A percentile compares a stretch with the other conserved stretches of the same genome.
Evolutionary conservation across 2,888 invertebrate genomes (phyloP).

Genomic region (Emmelina monodactyla): DNA sequence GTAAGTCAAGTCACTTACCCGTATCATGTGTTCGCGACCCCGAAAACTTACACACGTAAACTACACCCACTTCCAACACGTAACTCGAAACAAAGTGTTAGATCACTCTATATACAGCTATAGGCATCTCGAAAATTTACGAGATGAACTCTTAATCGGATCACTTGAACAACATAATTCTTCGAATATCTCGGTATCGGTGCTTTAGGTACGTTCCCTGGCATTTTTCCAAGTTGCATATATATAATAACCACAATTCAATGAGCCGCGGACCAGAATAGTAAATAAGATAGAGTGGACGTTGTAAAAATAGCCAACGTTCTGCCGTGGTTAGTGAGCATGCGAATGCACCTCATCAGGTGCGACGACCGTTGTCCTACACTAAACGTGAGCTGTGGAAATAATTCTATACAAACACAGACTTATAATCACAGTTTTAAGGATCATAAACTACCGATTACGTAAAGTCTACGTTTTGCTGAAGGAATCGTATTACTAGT

Average conservation of each 20-base stretch:
- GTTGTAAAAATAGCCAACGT: constrained; percentile 58
- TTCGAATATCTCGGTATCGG: constrained; percentile 56
- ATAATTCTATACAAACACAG: no score
- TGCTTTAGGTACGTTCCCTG: constrained; percentile 51
- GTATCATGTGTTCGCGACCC: constrained; percentile 56
- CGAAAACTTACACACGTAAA: constrained; percentile 21
- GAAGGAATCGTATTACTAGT: no score
- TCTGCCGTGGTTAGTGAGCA: constrained; percentile 54
- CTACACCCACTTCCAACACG: constrained; percentile 7
- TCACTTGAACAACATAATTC: no score
- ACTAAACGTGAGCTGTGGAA: no score
- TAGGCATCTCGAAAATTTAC: no score
- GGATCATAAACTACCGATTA: no score
- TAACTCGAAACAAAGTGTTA: background rate
- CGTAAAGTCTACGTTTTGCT: no score
- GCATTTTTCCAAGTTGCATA: constrained; percentile 62
- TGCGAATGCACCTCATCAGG: constrained; percentile 58
- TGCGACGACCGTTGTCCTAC: constrained; percentile 50
- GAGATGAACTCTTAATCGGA: no score
- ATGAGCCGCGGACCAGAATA: constrained; percentile 66
- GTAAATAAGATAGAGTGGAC: constrained; percentile 64
- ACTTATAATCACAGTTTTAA: no score
- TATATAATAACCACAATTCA: constrained; percentile 67
- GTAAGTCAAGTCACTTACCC: constrained; percentile 41
- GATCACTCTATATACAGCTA: no score